Percentiles rank a stretch among this genome's conserved stretches.
Conservation (phyloP, 2,888 invertebrate species). For the Drosophila macrothrix region DNA sequence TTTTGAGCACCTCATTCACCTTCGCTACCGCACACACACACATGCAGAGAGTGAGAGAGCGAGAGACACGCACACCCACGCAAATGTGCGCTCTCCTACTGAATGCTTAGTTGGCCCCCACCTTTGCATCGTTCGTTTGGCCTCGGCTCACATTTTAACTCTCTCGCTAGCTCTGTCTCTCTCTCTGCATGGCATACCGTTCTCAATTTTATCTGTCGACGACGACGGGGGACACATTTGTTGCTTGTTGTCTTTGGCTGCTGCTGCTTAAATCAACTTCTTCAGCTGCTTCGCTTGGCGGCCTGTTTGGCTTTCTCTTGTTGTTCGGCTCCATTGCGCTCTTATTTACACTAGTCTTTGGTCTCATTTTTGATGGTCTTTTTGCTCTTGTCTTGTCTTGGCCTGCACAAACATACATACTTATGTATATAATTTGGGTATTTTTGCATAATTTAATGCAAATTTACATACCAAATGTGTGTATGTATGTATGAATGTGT, state of each 20-base stretch:
- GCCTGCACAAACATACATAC: constrained; percentile 21
- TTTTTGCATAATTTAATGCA: constrained; percentile 79
- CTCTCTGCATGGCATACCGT: constrained; percentile 9
- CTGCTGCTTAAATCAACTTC: constrained; percentile 39
- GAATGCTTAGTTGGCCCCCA: constrained; percentile 42
- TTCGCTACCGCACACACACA: constrained; percentile 20
- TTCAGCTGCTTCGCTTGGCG: constrained; percentile 44
- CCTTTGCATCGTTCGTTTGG: constrained; percentile 26
- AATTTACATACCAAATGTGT: constrained; percentile 59
- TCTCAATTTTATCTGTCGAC: constrained; percentile 23
- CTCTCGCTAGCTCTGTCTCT: constrained; percentile 14
- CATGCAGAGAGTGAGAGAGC: constrained; percentile 2
- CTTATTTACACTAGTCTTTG: constrained; percentile 45
- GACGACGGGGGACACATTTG: constrained; percentile 51
- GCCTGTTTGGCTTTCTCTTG: constrained; percentile 61
- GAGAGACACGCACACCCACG: constrained; percentile 60
- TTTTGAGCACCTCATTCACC: constrained; percentile 51
- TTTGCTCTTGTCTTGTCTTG: constrained; percentile 17
- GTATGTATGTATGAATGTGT: not conserved
- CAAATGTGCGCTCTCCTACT: constrained; percentile 48
- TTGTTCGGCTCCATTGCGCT: constrained; percentile 50
- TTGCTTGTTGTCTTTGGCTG: constrained; percentile 58
- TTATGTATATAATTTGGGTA: constrained; percentile 54
- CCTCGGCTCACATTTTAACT: constrained; percentile 18
- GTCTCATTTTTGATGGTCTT: constrained; percentile 23